phyloP scores from a whole-genome alignment of 2,113 vertebrate genomes.

The Hypanus sabinus region DNA sequence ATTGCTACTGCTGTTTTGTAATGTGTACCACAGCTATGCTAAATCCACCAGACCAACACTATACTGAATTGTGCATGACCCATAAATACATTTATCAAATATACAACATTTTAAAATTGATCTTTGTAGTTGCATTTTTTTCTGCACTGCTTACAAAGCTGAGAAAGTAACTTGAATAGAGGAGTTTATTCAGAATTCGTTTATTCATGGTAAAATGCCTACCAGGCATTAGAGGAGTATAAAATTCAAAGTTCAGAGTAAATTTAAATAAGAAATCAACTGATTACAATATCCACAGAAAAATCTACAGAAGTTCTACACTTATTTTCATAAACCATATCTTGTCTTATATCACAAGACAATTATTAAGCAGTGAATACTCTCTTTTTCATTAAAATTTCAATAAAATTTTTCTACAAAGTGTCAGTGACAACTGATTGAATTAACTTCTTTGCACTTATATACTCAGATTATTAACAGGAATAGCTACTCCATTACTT shows the following conservation, averaged over 20 bases:
- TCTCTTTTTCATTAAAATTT: not conserved
- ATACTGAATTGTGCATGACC: not conserved
- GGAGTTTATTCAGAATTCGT: not conserved
- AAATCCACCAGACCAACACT: not conserved
- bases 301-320: not conserved
- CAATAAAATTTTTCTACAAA: not conserved
- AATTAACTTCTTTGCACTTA: not conserved
- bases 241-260: too few species aligned
- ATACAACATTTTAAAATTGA: too few species aligned
- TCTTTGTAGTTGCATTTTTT: not conserved
- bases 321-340: not conserved
- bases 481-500: not conserved
- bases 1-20: not conserved
- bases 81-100: not conserved
- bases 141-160: not conserved
- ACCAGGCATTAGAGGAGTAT: not conserved
- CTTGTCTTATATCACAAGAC: not conserved
- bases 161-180: not conserved
- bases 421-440: not conserved
- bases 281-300: not conserved
- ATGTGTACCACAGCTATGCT: not conserved
- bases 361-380: not conserved
- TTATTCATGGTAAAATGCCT: not conserved
- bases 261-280: not conserved
- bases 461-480: not conserved